These are phyloP conservation scores for Gila orcuttii DNA, from an alignment of 2,113 vertebrate species.

Conservation along the genomic window DNA sequence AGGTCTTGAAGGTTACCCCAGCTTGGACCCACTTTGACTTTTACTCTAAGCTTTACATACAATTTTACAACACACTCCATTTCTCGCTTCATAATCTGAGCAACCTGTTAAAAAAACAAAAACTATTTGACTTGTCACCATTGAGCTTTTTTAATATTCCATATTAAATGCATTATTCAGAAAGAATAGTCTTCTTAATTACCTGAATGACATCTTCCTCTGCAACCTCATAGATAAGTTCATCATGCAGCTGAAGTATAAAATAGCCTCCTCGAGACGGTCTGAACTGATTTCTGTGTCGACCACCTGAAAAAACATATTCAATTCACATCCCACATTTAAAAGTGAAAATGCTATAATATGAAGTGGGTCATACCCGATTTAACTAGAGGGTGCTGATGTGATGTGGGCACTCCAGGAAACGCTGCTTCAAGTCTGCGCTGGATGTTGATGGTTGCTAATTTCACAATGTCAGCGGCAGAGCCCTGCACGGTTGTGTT, in stretches of 20 bases:
- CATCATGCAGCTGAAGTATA: constrained; percentile 93
- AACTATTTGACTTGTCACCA: neutral
- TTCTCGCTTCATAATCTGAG: constrained; percentile 92
- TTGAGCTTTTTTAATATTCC: neutral
- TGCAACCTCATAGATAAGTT: constrained; percentile 93
- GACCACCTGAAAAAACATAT: constrained; percentile 5
- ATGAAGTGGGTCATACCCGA: constrained; percentile 58
- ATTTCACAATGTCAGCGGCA: constrained; percentile 95
- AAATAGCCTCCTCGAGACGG: constrained; percentile 84
- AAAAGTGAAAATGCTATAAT: neutral
- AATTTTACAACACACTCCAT: constrained; percentile 91
- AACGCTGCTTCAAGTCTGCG: constrained; percentile 77
- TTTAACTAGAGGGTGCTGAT: constrained; percentile 77
- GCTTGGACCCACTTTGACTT: constrained; percentile 89
- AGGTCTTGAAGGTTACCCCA: constrained; percentile 92
- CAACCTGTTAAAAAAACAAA: constrained; percentile 77
- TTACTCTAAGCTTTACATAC: constrained; percentile 87
- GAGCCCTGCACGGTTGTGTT: constrained; percentile 97
- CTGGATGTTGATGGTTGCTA: constrained; percentile 93
- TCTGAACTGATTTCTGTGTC: constrained; percentile 47
- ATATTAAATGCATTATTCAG: no score
- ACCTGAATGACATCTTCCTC: constrained; percentile 92
- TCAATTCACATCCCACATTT: neutral
- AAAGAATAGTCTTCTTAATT: constrained; percentile 38
- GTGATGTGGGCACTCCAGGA: constrained; percentile 76